Base-by-base conservation (phyloP, 2,113 vertebrate genomes). In the Seriola dumerili region DNA sequence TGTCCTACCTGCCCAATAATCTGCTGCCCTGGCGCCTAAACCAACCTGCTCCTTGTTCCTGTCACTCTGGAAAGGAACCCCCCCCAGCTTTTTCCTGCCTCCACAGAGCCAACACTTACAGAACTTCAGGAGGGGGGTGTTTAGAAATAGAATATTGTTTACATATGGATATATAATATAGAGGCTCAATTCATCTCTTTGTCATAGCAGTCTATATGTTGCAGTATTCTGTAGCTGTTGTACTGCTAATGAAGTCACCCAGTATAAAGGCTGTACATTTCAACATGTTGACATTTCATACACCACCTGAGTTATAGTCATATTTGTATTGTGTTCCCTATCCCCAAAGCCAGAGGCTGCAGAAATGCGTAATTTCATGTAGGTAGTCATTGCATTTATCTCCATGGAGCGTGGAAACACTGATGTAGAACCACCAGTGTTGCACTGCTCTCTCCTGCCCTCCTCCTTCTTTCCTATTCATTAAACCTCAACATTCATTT, bases 81-180 rank as follows among this genome's bases (percentile, higher is more conserved):
- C 29, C 7, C 46, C 46, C 7, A 10, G 8, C 40, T 1, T 42
- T 55, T 25, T 36, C 34, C 32, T 61, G 29, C 52, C 29, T 58
- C 74, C 42, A 34, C 42, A 54, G 62, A 71, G 78, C 83, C 69
- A 81, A 75, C 66, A n/a, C 63, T 55, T 10, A 21, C 19, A 44
- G 29, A 83, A 83, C 79, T 71, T 78, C 61, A 55, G 66, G 66
- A 52, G 65, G 58, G 32, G 23, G 14, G 19, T 54, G 21, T 78
- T 77, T 82, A 69, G 46, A 84, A 70, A 58, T 34, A 72, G 7
- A 79, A 40, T 88, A 75, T 91, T 89, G 91, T 91, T 86, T 84
- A 90, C 70, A 82, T 79, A 79, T 77, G 32, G 29, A 84, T 81
- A 58, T 54, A 62, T 58, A 25, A 58, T 34, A 4, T 50, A 55